Evolutionary conservation across 2,888 invertebrate genomes (phyloP).

Genomic region (Agrenia bidenticulata): DNA sequence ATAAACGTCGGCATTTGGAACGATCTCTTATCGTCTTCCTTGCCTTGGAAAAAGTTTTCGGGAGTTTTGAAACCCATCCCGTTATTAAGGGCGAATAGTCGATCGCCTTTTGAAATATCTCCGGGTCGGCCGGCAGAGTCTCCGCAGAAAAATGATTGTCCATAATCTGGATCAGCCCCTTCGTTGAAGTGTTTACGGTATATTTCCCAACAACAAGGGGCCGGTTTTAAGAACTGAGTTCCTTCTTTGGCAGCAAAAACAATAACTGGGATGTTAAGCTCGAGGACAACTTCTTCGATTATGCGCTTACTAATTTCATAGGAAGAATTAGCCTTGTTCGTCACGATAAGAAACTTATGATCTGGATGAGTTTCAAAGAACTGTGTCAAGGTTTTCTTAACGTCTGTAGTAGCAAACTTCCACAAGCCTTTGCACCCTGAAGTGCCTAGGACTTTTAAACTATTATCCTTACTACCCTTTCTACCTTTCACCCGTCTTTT

Average conservation of each 20-base stretch:
- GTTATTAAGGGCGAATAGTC: neutral
- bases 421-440: neutral
- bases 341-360: constrained; percentile 2
- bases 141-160: neutral
- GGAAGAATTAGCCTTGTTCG: neutral
- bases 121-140: neutral
- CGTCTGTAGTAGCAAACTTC: neutral
- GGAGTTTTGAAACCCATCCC: neutral
- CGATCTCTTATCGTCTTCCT: neutral
- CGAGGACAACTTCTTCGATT: neutral
- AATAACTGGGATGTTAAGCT: neutral
- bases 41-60: neutral
- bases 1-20: no score
- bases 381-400: neutral
- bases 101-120: neutral
- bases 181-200: neutral
- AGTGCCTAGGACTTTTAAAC: no score
- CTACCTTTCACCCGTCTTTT: no score
- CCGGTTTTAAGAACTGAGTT: neutral
- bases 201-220: neutral
- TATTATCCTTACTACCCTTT: no score
- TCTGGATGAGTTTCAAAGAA: constrained; percentile 1
- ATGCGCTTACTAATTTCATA: neutral
- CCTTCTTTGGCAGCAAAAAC: constrained; percentile 10
- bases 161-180: neutral